Evolutionary conservation across 2,888 invertebrate species (phyloP).

Genomic region (Laspeyria flexula): DNA sequence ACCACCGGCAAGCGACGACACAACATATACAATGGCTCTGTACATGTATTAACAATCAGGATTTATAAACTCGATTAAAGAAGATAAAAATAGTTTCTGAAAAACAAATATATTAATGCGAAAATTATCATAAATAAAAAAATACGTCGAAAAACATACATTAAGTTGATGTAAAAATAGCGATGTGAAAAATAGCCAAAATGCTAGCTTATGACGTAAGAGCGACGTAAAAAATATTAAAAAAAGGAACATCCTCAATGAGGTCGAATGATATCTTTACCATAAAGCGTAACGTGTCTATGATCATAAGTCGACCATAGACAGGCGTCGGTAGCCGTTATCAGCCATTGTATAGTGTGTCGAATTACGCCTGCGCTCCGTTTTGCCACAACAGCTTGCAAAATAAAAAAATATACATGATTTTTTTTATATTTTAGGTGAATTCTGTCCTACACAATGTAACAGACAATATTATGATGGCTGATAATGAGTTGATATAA

Average conservation of each 20-base stretch:
- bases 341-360: constrained; percentile 78
- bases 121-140: constrained; percentile 8
- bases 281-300: constrained; percentile 56
- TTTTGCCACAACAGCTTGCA: constrained; percentile 77
- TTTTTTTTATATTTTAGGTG: constrained; percentile 20
- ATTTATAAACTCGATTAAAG: not conserved
- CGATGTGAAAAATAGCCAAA: constrained; percentile 13
- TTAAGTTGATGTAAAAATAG: constrained; percentile 4
- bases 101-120: constrained; percentile 18
- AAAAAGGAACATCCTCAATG: constrained; percentile 18
- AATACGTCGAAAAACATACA: constrained; percentile 6
- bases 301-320: constrained; percentile 72
- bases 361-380: constrained; percentile 66
- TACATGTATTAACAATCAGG: constrained; percentile 9
- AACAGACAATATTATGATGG: not conserved
- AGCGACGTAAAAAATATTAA: constrained; percentile 20
- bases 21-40: constrained; percentile 66
- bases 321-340: constrained; percentile 66
- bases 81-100: constrained; percentile 12
- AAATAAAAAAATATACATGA: constrained; percentile 60
- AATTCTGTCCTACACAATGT: constrained; percentile 40
- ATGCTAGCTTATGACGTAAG: constrained; percentile 31
- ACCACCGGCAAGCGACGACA: constrained; percentile 50
- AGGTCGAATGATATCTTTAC: constrained; percentile 55
- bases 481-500: too few species aligned